Evolutionary conservation across 2,888 invertebrate genomes (phyloP), one percentile per base, ranked within the genome.

Genomic region (Brenthis ino): DNA sequence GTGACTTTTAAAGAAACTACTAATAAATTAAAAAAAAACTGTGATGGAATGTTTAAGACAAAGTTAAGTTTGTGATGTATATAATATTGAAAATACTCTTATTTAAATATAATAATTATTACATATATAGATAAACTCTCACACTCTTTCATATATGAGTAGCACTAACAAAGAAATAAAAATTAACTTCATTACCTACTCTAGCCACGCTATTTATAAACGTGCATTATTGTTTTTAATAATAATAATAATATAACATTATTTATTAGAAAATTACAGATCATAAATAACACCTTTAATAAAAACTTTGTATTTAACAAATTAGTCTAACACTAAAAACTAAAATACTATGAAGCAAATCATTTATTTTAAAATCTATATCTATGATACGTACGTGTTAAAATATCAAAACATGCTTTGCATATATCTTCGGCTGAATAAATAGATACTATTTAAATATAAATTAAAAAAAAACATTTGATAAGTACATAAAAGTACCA

Each of bases 11-110:
- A 63, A 58, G 64, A 60, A 65, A 73, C 48, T 69, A 70, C 68
- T 68, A 75, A 72, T 50, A 55, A 72, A 72, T 71, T 67, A 72
- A 72, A 77, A 77, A 76, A 76, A 77, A 73, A 79, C 74, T 66
- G 76, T 70, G 79, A 82, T 87, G 89, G 89, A 89, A 89, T 89
- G 89, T 86, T 75, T 74, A 72, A 76, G 79, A 71, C 79, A 77
- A 80, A 79, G 79, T 28, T 56, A 65, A 64, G 70, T 71, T 79
- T 80, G 82, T 83, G 83, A 85, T 83, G 77, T 77, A 77, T 77
- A 71, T 79, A 79, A 82, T 81, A 79, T 82, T 85, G 79, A 82
- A 85, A 85, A 83, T 85, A 85, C 77, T 84, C 79, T 81, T 75
- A 72, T 69, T 71, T 78, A 76, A 69, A 77, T 79, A 76, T 72